phyloP scores from a whole-genome alignment of 2,113 vertebrate species.

The Leucopsar rothschildi region DNA sequence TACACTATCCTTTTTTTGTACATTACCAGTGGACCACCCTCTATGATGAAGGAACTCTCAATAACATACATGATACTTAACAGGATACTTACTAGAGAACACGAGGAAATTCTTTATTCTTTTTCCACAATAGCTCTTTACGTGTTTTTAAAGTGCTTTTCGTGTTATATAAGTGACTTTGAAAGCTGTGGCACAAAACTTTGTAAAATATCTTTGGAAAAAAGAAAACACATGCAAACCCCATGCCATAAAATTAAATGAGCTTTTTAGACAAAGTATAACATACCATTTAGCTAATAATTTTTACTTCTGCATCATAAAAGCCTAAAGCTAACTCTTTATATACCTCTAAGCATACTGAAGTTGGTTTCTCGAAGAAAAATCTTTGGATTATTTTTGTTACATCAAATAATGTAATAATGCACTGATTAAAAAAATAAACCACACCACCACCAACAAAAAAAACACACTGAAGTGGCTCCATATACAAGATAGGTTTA shows the following conservation, averaged over 20 bases:
- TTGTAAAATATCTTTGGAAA: constrained; percentile 62
- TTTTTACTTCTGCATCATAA: constrained; percentile 62
- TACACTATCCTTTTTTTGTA: constrained; percentile 76
- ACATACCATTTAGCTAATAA: constrained; percentile 48
- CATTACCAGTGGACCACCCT: constrained; percentile 82
- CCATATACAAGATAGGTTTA: neutral
- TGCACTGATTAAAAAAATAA: neutral
- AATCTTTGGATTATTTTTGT: constrained; percentile 5
- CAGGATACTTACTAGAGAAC: constrained; percentile 58
- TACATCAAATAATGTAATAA: neutral
- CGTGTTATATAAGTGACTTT: constrained; percentile 53
- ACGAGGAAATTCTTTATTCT: constrained; percentile 72
- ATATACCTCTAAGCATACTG: constrained; percentile 5
- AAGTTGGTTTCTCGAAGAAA: neutral
- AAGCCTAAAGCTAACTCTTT: constrained; percentile 33
- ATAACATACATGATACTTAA: constrained; percentile 66
- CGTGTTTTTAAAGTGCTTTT: constrained; percentile 39
- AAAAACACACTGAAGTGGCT: neutral
- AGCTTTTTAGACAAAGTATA: constrained; percentile 58
- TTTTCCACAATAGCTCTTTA: constrained; percentile 61
- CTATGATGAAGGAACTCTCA: constrained; percentile 72
- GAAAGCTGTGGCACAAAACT: constrained; percentile 58
- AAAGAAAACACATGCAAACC: constrained; percentile 63
- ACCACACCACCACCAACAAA: neutral
- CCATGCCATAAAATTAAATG: constrained; percentile 61